A percentile compares a stretch with the other conserved stretches of the same genome.
These are phyloP conservation scores for Synergus japonicus DNA, from an alignment of 2,888 invertebrate species.

Conservation along the genomic window DNA sequence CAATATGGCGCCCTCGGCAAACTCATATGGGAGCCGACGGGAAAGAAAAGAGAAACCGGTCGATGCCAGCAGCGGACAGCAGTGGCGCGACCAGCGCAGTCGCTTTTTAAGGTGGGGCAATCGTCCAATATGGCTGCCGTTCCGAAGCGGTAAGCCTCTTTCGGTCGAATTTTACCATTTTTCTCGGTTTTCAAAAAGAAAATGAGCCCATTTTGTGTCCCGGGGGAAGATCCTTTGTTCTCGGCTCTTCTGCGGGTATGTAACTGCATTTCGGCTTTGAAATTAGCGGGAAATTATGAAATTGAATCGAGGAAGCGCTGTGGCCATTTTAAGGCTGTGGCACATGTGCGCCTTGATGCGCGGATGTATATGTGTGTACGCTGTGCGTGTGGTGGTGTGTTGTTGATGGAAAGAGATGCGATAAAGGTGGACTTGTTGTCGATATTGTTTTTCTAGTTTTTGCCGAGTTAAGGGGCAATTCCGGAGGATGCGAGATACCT, in stretches of 20 bases:
- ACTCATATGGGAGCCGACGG: slow-evolving; percentile 43
- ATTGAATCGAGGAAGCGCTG: neutral
- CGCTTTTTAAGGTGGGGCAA: slow-evolving; percentile 48
- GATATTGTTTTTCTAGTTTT: slow-evolving; percentile 39
- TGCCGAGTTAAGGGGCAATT: slow-evolving; percentile 29
- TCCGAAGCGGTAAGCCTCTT: slow-evolving; percentile 56
- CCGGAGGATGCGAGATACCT: slow-evolving; percentile 35
- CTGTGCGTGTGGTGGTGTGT: slow-evolving; percentile 32
- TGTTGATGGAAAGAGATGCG: slow-evolving; percentile 18
- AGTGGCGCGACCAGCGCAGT: slow-evolving; percentile 55
- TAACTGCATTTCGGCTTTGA: slow-evolving; percentile 16
- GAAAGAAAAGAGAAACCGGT: slow-evolving; percentile 63
- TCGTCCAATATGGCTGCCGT: slow-evolving; percentile 61
- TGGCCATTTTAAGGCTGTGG: slow-evolving; percentile 19
- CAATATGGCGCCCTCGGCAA: slow-evolving; percentile 66
- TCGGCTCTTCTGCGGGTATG: slow-evolving; percentile 29
- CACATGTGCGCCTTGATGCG: slow-evolving; percentile 36
- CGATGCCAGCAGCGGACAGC: slow-evolving; percentile 59
- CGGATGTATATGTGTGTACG: slow-evolving; percentile 26
- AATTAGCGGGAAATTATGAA: neutral
- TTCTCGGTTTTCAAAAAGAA: neutral
- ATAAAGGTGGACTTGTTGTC: neutral
- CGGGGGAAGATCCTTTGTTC: slow-evolving; percentile 17
- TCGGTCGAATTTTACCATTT: slow-evolving; percentile 12
- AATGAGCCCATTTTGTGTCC: neutral